Percentiles rank a stretch among this genome's conserved stretches.
Conservation (phyloP, 2,888 invertebrate species). For the Noctuana brunneofusca region DNA sequence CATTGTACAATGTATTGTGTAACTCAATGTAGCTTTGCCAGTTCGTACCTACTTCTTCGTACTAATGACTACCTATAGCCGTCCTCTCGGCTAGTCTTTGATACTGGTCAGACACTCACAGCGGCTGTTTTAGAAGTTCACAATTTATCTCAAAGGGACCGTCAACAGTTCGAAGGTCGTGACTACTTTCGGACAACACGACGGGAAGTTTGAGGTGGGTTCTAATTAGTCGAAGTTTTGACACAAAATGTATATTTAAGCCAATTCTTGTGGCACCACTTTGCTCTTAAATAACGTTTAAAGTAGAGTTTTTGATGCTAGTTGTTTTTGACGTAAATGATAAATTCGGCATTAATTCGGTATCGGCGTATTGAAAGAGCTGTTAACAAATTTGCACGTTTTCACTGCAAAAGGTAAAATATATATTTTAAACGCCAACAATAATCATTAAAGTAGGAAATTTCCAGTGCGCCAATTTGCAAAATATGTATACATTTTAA, state of each 20-base stretch:
- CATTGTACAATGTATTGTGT: slow-evolving; percentile 2
- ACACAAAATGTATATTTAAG: background rate
- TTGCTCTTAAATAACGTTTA: background rate
- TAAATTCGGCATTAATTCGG: no score
- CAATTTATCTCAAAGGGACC: background rate
- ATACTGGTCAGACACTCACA: no score
- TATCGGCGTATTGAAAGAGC: background rate
- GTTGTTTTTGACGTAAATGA: no score
- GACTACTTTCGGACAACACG: background rate
- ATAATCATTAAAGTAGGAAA: slow-evolving; percentile 9
- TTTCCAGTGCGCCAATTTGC: slow-evolving; percentile 16
- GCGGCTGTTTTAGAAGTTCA: background rate
- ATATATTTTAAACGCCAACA: background rate
- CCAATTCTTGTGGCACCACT: background rate
- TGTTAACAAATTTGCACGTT: background rate
- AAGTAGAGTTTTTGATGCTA: background rate
- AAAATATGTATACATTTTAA: slow-evolving; percentile 26
- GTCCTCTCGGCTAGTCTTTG: no score
- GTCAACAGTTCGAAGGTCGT: background rate
- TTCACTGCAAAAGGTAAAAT: background rate
- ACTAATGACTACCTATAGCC: no score
- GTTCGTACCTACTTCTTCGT: no score
- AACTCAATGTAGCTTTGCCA: background rate
- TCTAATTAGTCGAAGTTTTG: background rate
- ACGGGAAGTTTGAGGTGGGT: background rate